Evolutionary conservation across 2,888 invertebrate species (phyloP).

Genomic region (Podabrus alpinus): DNA sequence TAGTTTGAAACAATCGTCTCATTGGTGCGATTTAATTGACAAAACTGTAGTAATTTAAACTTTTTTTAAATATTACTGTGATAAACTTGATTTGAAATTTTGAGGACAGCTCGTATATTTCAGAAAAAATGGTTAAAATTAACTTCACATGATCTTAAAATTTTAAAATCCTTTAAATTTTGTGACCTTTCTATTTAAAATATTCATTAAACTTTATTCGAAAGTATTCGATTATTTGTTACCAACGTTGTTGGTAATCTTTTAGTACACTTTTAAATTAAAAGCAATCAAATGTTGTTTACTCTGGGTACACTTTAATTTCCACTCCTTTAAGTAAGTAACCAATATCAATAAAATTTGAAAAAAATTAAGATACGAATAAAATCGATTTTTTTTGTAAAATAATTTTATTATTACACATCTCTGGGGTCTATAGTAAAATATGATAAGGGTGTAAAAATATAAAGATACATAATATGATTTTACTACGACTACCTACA

Average conservation of each 20-base stretch:
- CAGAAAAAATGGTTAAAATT: too few relatives aligned
- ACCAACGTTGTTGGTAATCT: not conserved
- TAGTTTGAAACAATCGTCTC: not conserved
- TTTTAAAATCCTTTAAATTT: not conserved
- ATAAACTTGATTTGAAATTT: too few relatives aligned
- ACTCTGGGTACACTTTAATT: not conserved
- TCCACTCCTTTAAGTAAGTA: not conserved
- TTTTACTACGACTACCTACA: not conserved
- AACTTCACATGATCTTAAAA: not conserved
- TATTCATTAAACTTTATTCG: not conserved
- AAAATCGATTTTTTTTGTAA: not conserved
- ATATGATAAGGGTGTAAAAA: not conserved
- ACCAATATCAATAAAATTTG: not conserved
- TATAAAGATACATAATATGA: not conserved
- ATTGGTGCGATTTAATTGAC: not conserved
- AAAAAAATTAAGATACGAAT: not conserved
- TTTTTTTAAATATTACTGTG: too few relatives aligned
- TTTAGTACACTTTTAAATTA: not conserved
- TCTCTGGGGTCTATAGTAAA: not conserved
- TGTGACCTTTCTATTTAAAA: not conserved
- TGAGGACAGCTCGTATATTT: too few relatives aligned
- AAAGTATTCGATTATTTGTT: not conserved
- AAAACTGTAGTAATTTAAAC: too few relatives aligned
- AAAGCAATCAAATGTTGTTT: constrained; percentile 3
- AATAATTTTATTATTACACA: not conserved